Percentiles rank a stretch among this genome's conserved stretches.
These are phyloP conservation scores for Folsomia manolachei DNA, from an alignment of 2,888 invertebrate species.

Conservation along the genomic window DNA sequence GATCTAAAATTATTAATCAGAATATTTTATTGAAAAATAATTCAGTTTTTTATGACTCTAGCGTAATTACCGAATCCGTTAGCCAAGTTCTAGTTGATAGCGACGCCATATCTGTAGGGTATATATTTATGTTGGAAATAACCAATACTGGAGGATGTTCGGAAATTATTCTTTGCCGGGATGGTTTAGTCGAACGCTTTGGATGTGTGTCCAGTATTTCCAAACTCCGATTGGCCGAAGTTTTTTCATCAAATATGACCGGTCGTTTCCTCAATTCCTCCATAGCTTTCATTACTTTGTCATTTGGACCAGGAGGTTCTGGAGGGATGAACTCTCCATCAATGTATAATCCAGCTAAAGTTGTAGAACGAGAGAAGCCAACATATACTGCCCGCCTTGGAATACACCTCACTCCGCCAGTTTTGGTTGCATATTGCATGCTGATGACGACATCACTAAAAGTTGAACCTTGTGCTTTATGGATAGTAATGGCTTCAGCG, in stretches of 20 bases:
- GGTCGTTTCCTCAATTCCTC: background rate
- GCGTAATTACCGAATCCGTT: no score
- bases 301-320: background rate
- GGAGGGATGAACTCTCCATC: slow-evolving; percentile 22
- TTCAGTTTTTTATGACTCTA: no score
- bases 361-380: slow-evolving; percentile 29
- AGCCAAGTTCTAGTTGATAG: no score
- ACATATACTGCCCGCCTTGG: slow-evolving; percentile 30
- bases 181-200: no score
- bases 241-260: background rate
- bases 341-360: slow-evolving; percentile 25
- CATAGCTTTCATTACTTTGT: slow-evolving; percentile 21
- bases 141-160: no score
- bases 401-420: background rate
- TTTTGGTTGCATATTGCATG: slow-evolving; percentile 17
- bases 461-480: slow-evolving; percentile 45
- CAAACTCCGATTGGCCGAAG: no score
- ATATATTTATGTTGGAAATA: no score
- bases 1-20: no score
- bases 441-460: slow-evolving; percentile 24
- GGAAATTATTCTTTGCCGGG: no score
- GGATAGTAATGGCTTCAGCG: slow-evolving; percentile 44
- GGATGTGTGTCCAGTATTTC: no score
- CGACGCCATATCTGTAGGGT: no score
- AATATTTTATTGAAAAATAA: no score